Percentiles rank a stretch among this genome's conserved stretches.
These are phyloP conservation scores for Ischnura elegans DNA, from an alignment of 2,888 invertebrate species.

Conservation along the genomic window DNA sequence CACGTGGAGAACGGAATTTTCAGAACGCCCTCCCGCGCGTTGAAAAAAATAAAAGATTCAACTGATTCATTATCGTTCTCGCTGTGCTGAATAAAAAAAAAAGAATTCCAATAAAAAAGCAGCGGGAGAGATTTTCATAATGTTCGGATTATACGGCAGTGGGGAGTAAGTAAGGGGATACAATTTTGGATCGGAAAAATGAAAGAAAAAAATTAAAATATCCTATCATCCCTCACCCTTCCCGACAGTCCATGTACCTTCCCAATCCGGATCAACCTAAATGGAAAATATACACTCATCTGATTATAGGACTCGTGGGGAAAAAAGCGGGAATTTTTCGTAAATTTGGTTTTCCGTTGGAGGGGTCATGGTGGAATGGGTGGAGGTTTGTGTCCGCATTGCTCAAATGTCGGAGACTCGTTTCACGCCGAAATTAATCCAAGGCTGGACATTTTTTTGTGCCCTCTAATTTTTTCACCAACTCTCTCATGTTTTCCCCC, in stretches of 20 bases:
- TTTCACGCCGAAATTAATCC: constrained; percentile 24
- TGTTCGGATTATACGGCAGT: constrained; percentile 15
- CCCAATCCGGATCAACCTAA: background rate
- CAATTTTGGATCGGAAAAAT: constrained; percentile 1
- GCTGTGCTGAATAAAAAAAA: background rate
- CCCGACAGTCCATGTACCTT: background rate
- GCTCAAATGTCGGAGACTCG: background rate
- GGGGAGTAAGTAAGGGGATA: background rate
- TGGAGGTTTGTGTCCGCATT: background rate
- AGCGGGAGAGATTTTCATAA: constrained; percentile 31
- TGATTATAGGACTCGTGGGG: constrained; percentile 49
- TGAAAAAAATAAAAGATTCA: too few species aligned
- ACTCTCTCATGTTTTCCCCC: background rate
- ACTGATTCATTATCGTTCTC: background rate
- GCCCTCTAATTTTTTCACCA: too few species aligned
- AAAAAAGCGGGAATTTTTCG: constrained; percentile 31
- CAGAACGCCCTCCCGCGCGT: background rate
- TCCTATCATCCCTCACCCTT: background rate
- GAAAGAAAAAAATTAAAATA: background rate
- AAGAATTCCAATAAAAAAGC: background rate
- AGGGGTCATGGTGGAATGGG: background rate
- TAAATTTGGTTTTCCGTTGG: constrained; percentile 37
- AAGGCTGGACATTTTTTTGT: background rate
- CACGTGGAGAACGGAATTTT: background rate
- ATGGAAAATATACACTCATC: constrained; percentile 61